A percentile compares a stretch with the other conserved stretches of the same genome.
These are phyloP conservation scores for Brachionus sp. DNA, from an alignment of 1,140 invertebrate species.

Conservation along the genomic window DNA sequence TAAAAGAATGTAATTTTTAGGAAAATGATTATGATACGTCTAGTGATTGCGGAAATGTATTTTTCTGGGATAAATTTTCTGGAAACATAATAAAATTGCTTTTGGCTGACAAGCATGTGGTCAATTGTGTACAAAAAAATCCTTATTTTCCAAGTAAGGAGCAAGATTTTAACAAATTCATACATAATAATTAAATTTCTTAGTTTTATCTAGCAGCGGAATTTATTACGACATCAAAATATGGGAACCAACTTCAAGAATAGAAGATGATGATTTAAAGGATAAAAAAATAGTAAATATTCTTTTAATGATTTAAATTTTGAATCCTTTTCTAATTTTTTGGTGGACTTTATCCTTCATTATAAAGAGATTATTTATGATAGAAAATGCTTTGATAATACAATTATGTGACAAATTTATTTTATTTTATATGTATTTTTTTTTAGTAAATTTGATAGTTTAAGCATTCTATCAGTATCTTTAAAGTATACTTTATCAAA, in stretches of 20 bases:
- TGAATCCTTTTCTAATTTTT: too few species aligned
- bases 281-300: neutral
- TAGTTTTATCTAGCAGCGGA: constrained; percentile 75
- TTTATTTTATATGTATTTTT: neutral
- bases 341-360: too few species aligned
- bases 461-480: neutral
- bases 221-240: constrained; percentile 86
- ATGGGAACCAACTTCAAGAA: constrained; percentile 67
- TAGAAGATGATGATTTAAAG: neutral
- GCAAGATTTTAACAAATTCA: constrained; percentile 11
- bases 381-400: too few species aligned
- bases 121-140: constrained; percentile 82
- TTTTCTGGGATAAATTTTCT: constrained; percentile 56
- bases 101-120: constrained; percentile 78
- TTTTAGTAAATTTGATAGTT: neutral
- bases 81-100: constrained; percentile 65
- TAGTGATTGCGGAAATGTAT: constrained; percentile 71
- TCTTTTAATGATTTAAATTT: neutral
- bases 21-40: constrained; percentile 76
- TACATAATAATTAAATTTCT: constrained; percentile 47
- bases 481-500: too few species aligned
- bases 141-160: constrained; percentile 67
- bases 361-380: too few species aligned
- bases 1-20: constrained; percentile 85
- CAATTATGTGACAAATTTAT: neutral